Conservation (phyloP, 2,113 vertebrate genomes). For the Scatophagus argus region DNA sequence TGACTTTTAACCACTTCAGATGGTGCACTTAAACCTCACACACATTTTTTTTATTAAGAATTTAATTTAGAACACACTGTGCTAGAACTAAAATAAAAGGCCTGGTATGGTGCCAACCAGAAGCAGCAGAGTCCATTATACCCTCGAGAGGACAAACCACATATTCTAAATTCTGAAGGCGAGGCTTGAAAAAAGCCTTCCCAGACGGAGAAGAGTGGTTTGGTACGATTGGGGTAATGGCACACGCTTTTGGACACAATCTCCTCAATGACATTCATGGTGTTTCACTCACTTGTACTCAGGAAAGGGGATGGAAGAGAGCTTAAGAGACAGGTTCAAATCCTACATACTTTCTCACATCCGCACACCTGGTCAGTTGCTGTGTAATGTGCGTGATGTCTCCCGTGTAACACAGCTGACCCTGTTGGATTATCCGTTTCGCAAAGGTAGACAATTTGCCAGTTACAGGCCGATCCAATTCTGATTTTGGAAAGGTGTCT, state of each 20-base stretch:
- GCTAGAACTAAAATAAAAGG: constrained; percentile 4
- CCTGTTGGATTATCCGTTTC: not conserved
- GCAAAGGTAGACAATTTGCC: not conserved
- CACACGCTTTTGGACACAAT: not conserved
- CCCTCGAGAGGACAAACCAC: not conserved
- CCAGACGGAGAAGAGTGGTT: fast-evolving
- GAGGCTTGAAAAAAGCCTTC: not conserved
- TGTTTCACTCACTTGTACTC: not conserved
- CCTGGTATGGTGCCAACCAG: not conserved
- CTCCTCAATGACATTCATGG: not conserved
- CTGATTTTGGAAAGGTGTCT: not conserved
- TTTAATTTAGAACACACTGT: not conserved
- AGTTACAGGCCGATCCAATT: not conserved
- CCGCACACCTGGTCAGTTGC: not conserved
- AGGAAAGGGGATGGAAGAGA: not conserved
- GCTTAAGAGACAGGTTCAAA: not conserved
- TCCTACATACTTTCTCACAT: too few species aligned
- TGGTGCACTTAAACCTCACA: not conserved
- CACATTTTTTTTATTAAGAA: not conserved
- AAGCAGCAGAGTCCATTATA: not conserved
- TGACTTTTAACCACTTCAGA: constrained; percentile 28
- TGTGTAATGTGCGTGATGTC: not conserved
- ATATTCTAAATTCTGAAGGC: not conserved
- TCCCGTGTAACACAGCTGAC: too few species aligned
- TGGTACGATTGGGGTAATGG: not conserved